A percentile compares a stretch with the other conserved stretches of the same genome.
phyloP scores from a whole-genome alignment of 2,888 invertebrate species.

The Chouioia cunea region DNA sequence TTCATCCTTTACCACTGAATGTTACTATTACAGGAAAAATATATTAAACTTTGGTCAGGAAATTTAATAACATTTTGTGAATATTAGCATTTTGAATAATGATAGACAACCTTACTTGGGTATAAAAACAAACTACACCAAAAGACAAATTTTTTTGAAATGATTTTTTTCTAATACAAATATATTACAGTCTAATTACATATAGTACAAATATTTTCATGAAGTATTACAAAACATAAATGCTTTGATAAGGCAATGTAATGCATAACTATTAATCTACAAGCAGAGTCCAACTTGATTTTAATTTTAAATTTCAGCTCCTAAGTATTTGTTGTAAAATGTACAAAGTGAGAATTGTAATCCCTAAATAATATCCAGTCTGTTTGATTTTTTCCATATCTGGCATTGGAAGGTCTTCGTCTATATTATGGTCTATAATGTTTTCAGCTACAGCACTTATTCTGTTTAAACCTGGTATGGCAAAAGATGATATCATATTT shows the following conservation, averaged over 20 bases:
- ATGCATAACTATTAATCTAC: constrained; percentile 20
- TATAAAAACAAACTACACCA: too few species aligned
- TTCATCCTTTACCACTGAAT: too few species aligned
- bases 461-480: constrained; percentile 14
- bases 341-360: constrained; percentile 36
- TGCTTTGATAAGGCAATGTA: constrained; percentile 31
- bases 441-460: constrained; percentile 19
- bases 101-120: too few species aligned
- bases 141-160: too few species aligned
- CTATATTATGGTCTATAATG: constrained; percentile 11
- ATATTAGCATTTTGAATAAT: too few species aligned
- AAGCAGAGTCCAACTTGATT: constrained; percentile 5
- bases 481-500: constrained; percentile 33
- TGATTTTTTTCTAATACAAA: too few species aligned
- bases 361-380: constrained; percentile 42
- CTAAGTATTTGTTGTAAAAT: constrained; percentile 44
- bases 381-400: constrained; percentile 46
- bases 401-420: constrained; percentile 41
- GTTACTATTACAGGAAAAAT: too few species aligned
- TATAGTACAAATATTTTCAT: constrained; percentile 33
- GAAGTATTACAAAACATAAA: constrained; percentile 22
- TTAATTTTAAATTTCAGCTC: constrained; percentile 26
- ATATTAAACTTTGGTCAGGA: too few species aligned
- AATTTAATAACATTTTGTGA: too few species aligned
- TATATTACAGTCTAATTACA: constrained; percentile 29